phyloP scores from a whole-genome alignment of 2,888 invertebrate species.

The Drosophila rubida region DNA sequence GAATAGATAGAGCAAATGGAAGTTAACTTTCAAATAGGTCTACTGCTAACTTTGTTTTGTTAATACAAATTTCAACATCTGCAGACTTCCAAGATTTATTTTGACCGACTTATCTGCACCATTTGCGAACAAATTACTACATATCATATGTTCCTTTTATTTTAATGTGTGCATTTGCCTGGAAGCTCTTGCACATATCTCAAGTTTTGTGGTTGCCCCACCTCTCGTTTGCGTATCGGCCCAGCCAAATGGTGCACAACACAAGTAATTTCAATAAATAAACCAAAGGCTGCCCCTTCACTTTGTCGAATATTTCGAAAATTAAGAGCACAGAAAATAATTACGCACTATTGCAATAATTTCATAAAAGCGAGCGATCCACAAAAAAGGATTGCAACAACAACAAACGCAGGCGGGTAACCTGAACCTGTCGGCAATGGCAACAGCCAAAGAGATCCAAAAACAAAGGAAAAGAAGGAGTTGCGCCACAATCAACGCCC shows the following conservation, averaged over 20 bases:
- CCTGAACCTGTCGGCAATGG: constrained; percentile 76
- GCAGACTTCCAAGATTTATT: no score
- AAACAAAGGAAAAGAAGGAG: constrained; percentile 62
- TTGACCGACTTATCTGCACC: no score
- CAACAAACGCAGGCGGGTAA: constrained; percentile 51
- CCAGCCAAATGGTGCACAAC: constrained; percentile 13
- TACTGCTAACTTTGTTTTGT: no score
- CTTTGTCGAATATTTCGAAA: constrained; percentile 51
- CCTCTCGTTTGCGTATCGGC: background rate
- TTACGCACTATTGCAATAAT: constrained; percentile 82
- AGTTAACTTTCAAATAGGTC: background rate
- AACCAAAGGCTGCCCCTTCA: constrained; percentile 37
- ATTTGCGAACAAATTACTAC: background rate
- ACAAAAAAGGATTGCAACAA: constrained; percentile 12
- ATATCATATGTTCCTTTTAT: background rate
- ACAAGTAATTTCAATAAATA: constrained; percentile 66
- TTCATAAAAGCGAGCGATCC: constrained; percentile 65
- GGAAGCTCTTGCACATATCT: constrained; percentile 19
- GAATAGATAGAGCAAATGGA: background rate
- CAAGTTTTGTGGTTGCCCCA: background rate
- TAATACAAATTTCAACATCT: no score
- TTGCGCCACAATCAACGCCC: constrained; percentile 78
- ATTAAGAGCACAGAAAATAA: constrained; percentile 82
- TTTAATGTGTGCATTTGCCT: constrained; percentile 12
- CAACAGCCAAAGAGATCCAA: constrained; percentile 36